Percentiles rank a stretch among this genome's conserved stretches.
phyloP scores from a whole-genome alignment of 2,797 vertebrate species.

The Brachyalestes nurse region DNA sequence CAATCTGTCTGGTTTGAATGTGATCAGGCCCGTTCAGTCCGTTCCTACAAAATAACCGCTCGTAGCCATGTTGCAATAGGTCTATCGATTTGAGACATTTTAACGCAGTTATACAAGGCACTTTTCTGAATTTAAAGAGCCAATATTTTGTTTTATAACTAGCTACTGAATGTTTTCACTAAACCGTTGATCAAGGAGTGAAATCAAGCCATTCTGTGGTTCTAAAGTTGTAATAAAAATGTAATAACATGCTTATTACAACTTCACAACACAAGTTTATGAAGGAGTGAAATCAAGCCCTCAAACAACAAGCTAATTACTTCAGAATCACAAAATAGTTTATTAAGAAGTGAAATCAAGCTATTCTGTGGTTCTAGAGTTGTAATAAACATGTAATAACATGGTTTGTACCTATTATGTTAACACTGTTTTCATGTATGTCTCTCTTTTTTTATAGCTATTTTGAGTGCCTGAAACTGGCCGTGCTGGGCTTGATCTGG shows the following conservation, averaged over 20 bases:
- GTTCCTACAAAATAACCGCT: slow-evolving; percentile 53
- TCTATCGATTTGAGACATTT: neutral
- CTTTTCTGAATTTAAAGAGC: neutral
- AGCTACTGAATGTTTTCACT: too few species aligned
- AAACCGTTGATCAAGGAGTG: too few species aligned
- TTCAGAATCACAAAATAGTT: too few species aligned
- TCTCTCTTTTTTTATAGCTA: slow-evolving; percentile 26
- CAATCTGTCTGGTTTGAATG: slow-evolving; percentile 79
- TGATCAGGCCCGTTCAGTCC: slow-evolving; percentile 54
- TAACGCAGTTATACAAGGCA: neutral
- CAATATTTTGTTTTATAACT: neutral
- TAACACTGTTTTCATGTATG: neutral
- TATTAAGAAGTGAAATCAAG: neutral
- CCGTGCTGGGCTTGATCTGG: neutral
- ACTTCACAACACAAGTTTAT: too few species aligned
- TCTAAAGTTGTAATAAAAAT: neutral
- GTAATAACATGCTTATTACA: neutral
- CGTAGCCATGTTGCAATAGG: slow-evolving; percentile 23
- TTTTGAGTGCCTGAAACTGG: neutral
- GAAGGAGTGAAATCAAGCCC: too few species aligned
- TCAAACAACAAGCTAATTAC: too few species aligned
- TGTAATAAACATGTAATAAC: neutral
- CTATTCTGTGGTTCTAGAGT: neutral
- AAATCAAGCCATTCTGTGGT: neutral
- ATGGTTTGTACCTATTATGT: neutral